phyloP scores from a whole-genome alignment of 2,888 invertebrate genomes.

The Pterostichus madidus region DNA sequence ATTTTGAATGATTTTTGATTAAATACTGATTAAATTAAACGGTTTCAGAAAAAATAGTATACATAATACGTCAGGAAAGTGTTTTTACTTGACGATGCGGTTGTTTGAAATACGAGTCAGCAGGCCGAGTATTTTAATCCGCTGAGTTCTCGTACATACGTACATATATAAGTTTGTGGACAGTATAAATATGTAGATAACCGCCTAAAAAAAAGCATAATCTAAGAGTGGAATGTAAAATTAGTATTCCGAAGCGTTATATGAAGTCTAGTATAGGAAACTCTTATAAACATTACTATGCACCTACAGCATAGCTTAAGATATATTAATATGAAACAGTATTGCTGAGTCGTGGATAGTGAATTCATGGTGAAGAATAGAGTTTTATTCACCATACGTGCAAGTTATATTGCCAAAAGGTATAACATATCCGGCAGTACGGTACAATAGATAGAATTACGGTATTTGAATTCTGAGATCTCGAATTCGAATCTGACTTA shows the following conservation, averaged over 20 bases:
- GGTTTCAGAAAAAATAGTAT: no score
- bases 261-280: slow-evolving; percentile 34
- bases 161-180: not conserved
- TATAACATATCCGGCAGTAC: no score
- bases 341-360: slow-evolving; percentile 44
- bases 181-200: not conserved
- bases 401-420: not conserved
- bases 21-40: no score
- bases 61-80: no score
- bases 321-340: slow-evolving; percentile 45
- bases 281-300: slow-evolving; percentile 30
- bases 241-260: slow-evolving; percentile 31
- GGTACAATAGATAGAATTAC: no score
- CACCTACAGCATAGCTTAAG: slow-evolving; percentile 49
- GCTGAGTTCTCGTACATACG: no score
- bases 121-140: no score
- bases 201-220: slow-evolving; percentile 26
- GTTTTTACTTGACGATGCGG: no score
- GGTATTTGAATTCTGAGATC: no score
- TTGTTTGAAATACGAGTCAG: no score
- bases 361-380: slow-evolving; percentile 11
- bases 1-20: no score
- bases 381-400: slow-evolving; percentile 15
- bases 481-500: no score
- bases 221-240: slow-evolving; percentile 43